Base-by-base conservation (phyloP, 2,113 vertebrate genomes). In the Parus major region DNA sequence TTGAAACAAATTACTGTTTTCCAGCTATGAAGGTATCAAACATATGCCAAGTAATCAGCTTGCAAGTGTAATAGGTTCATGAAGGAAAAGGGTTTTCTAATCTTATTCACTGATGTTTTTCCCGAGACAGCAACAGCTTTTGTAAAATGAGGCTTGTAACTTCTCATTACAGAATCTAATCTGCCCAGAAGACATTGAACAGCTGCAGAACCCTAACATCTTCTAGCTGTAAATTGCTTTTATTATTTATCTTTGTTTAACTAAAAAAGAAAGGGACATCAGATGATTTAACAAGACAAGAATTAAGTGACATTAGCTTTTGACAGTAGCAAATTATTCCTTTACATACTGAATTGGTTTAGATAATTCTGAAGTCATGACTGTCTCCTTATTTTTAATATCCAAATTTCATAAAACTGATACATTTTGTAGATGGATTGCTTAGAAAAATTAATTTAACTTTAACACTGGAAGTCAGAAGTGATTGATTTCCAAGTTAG, bases 121-220 rank as follows among this genome's bases (percentile, higher is more conserved):
- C 97, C 97, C 97, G 88, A 98, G 98, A 98, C 95, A 92, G 97
- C 95, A 97, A 98, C 97, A 97, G 97, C 97, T 98, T 98, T 98
- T 98, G 96, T 98, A 98, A 98, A 98, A 98, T 98, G 98, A 98
- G 97, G 95, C 93, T 98, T 98, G 97, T 98, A 98, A 98, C 94
- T 98, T 97, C 97, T 98, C 98, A 97, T 98, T 98, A 98, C 95
- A 94, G 97, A 98, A 98, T 97, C 95, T 98, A 97, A 98, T 98
- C 97, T 98, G 89, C 97, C 97, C 97, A 97, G 97, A 98, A 98
- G 97, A 98, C 97, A 97, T 96, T 95, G 96, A 97, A 96, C 98
- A 98, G 97, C 97, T 98, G 97, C 96, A 97, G 92, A 97, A 84
- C 17, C 47, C 94, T 95, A 90, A 94, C 97, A 95, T 97, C 96